phyloP scores from a whole-genome alignment of 2,888 invertebrate species.

The Pasiphila rectangulata region DNA sequence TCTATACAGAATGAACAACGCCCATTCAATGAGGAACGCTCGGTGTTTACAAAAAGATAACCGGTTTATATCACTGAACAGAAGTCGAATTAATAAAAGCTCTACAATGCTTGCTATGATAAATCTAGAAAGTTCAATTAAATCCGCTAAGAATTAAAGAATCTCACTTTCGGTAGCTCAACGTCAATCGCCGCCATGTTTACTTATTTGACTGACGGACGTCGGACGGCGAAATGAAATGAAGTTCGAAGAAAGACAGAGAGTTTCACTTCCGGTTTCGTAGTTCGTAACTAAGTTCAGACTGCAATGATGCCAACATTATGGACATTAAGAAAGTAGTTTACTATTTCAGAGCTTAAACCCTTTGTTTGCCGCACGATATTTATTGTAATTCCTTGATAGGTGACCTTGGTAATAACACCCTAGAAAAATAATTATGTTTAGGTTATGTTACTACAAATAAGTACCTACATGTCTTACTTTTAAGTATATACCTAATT shows the following conservation, averaged over 20 bases:
- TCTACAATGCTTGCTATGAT: neutral
- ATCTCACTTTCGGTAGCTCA: conserved; percentile 71
- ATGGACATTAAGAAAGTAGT: too few relatives aligned
- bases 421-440: too few relatives aligned
- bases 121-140: neutral
- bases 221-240: too few relatives aligned
- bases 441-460: too few relatives aligned
- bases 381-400: too few relatives aligned
- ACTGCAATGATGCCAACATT: conserved; percentile 35
- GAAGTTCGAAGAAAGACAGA: conserved; percentile 31
- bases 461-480: too few relatives aligned
- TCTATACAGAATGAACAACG: conserved; percentile 40
- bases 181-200: conserved; percentile 83
- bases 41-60: neutral
- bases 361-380: too few relatives aligned
- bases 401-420: too few relatives aligned
- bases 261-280: conserved; percentile 23
- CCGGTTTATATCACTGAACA: neutral
- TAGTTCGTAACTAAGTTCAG: conserved; percentile 38
- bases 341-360: too few relatives aligned
- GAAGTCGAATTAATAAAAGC: neutral
- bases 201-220: conserved; percentile 61
- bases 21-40: conserved; percentile 16
- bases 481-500: too few relatives aligned
- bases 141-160: neutral